Conservation (phyloP, 2,797 vertebrate genomes). For the Rhinella marina region DNA sequence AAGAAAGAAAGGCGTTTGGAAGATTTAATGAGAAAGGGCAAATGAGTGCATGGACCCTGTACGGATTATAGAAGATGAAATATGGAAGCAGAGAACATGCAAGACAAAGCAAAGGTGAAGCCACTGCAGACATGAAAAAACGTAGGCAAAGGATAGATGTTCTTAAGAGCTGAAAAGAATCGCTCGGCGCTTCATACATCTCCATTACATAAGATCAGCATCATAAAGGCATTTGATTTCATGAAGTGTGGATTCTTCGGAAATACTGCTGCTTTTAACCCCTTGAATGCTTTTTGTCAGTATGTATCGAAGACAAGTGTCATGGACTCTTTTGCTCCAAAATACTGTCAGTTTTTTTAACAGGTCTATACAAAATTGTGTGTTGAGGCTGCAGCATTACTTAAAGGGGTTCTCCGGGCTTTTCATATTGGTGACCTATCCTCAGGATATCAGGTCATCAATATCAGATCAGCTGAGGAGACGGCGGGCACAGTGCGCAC, state of each 20-base stretch:
- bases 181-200: background rate
- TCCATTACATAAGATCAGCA: background rate
- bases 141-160: slow-evolving; percentile 4
- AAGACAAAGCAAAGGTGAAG: slow-evolving; percentile 38
- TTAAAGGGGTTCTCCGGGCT: too few species aligned
- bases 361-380: too few species aligned
- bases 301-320: background rate
- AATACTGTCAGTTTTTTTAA: background rate
- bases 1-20: slow-evolving; percentile 17
- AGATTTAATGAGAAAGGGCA: slow-evolving; percentile 48
- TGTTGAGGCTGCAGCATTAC: background rate
- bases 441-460: too few species aligned
- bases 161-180: slow-evolving; percentile 9
- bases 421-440: too few species aligned
- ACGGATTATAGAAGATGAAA: slow-evolving; percentile 34
- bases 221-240: background rate
- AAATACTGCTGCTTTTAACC: background rate
- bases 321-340: background rate
- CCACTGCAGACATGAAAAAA: background rate
- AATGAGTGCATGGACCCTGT: slow-evolving; percentile 39
- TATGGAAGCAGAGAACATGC: slow-evolving; percentile 17
- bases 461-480: too few species aligned
- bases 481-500: too few species aligned
- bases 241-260: background rate
- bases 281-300: background rate